Evolutionary conservation across 2,888 invertebrate genomes (phyloP), one percentile per base, ranked within the genome.

Genomic region (Matsumyia berberina): DNA sequence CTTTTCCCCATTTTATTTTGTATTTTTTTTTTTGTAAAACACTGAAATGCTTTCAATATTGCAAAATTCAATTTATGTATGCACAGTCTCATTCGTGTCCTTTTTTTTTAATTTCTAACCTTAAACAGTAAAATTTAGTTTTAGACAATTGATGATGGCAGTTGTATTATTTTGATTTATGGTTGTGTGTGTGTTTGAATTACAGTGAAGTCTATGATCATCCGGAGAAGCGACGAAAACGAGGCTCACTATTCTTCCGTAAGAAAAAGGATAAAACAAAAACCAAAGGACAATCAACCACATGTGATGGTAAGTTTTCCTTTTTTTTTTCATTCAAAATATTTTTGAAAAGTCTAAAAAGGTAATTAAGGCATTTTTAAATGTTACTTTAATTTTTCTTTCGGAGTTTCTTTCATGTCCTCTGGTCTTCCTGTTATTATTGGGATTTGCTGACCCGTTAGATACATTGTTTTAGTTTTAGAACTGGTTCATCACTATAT

Each of bases 231-330:
- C 93, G 97, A 88, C 94, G 97, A 88, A 97, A 97, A 92, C 93
- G 97, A 62, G 97, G 97, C 69, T 97, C 97, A 87, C 92, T 97
- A 79, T 97, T 97, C 93, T 97, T 97, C 91, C 95, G 97, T 87
- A 97, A 97, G 92, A 97, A 97, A 92, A 97, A 97, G 94, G 97
- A 92, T 74, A 92, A 92, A 87, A 89, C 90, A 62, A 92, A 92
- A 87, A 89, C 90, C 86, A 90, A 90, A 87, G 90, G 89, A 17
- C 92, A 90, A 82, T 85, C 90, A 17, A 90, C 89, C 44, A 89
- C 88, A 74, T 90, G 91, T 82, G 92, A 92, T 86, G 88, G 89
- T 88, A 58, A 85, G 85, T 77, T 11, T 49, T 9, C n/a, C n/a
- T n/a, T n/a, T n/a, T n/a, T n/a, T n/a, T n/a, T n/a, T n/a, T n/a